These are phyloP conservation scores for Ellobius talpinus DNA, from an alignment of 2,113 vertebrate genomes.

Conservation along the genomic window DNA sequence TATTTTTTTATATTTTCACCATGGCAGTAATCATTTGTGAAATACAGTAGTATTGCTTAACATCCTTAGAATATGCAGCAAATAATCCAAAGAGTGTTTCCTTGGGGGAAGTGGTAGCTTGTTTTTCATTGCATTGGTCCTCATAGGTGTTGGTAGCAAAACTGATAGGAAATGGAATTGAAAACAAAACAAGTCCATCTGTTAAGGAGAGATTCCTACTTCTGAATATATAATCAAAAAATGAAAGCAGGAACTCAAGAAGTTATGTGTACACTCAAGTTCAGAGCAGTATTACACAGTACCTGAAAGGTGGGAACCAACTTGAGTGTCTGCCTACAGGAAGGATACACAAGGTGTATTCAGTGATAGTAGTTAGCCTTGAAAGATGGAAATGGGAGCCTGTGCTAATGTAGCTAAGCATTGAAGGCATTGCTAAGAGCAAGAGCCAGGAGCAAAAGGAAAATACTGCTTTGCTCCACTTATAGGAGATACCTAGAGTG, in stretches of 20 bases:
- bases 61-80: conserved; percentile 8
- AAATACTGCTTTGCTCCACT: neutral
- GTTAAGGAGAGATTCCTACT: neutral
- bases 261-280: neutral
- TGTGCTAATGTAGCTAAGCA: neutral
- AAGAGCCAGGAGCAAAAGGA: neutral
- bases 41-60: neutral
- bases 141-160: conserved; percentile 7
- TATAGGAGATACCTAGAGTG: neutral
- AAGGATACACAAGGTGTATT: neutral
- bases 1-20: conserved; percentile 6
- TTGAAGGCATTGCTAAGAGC: neutral
- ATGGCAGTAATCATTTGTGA: neutral
- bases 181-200: neutral
- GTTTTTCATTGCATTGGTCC: neutral
- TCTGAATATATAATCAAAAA: neutral
- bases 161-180: conserved; percentile 27
- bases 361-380: neutral
- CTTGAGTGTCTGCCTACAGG: neutral
- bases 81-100: neutral
- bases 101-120: neutral
- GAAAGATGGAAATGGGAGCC: neutral
- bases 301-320: neutral
- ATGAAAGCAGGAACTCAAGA: neutral
- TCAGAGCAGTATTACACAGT: neutral